phyloP scores from a whole-genome alignment of 2,113 vertebrate genomes.

The Prietella phreatophila region DNA sequence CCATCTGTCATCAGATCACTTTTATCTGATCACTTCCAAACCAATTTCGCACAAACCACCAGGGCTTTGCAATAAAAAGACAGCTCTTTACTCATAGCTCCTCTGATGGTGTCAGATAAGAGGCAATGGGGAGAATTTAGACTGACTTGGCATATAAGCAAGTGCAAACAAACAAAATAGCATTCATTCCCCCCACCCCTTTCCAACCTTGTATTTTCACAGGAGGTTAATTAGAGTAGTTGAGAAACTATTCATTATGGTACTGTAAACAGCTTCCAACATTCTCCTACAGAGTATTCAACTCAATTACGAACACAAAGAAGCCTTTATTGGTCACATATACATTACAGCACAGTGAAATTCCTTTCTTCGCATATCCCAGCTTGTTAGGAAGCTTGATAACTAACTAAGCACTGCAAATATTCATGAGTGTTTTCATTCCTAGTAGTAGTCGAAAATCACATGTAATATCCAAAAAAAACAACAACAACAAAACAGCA shows the following conservation, averaged over 20 bases:
- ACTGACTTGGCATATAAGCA: conserved; percentile 32
- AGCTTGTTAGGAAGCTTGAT: background rate
- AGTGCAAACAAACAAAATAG: conserved; percentile 18
- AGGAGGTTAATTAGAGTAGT: conserved; percentile 21
- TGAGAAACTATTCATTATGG: conserved; percentile 29
- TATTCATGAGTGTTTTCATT: conserved; percentile 1
- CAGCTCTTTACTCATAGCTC: conserved; percentile 35
- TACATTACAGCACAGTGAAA: too few relatives aligned
- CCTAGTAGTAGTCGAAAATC: background rate
- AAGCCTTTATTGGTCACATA: too few relatives aligned
- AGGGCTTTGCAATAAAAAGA: conserved; percentile 55
- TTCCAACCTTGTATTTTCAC: conserved; percentile 13
- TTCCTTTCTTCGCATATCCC: too few relatives aligned
- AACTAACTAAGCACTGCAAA: conserved; percentile 10
- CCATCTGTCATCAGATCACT: conserved; percentile 28
- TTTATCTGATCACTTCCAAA: conserved; percentile 48
- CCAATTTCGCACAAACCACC: conserved; percentile 49
- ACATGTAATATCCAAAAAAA: background rate
- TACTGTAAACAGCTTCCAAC: conserved; percentile 10
- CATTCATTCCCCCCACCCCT: background rate
- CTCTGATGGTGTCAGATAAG: conserved; percentile 51
- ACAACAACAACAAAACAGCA: too few relatives aligned
- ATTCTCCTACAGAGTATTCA: conserved; percentile 2
- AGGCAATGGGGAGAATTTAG: conserved; percentile 33
- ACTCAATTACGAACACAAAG: background rate